Evolutionary conservation across 2,888 invertebrate species (phyloP).

Genomic region (Pseudococcus jackbeardsleyi): DNA sequence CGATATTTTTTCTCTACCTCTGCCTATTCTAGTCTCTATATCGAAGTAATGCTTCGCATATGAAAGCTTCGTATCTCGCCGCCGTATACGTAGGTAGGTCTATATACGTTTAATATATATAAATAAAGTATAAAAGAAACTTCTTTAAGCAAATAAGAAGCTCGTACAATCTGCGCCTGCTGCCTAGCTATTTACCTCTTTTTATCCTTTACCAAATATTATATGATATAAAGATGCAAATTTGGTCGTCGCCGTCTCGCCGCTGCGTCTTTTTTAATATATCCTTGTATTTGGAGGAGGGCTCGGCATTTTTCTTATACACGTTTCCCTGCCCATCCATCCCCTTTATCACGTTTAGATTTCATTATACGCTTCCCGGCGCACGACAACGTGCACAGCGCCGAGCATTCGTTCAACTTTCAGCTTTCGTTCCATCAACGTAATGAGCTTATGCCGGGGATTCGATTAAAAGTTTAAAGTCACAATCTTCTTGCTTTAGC

Average conservation of each 20-base stretch:
- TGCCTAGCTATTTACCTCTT: slow-evolving; percentile 45
- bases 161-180: slow-evolving; percentile 45
- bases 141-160: slow-evolving; percentile 47
- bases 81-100: neutral
- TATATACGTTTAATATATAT: slow-evolving; percentile 39
- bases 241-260: neutral
- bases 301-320: neutral
- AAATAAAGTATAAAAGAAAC: slow-evolving; percentile 54
- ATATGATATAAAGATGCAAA: slow-evolving; percentile 54
- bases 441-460: slow-evolving; percentile 60
- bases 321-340: neutral
- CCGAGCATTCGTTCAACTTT: slow-evolving; percentile 41
- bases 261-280: slow-evolving; percentile 32
- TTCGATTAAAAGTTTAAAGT: slow-evolving; percentile 61
- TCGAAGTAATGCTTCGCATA: neutral
- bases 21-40: neutral
- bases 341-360: slow-evolving; percentile 24
- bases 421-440: slow-evolving; percentile 56
- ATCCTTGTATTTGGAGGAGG: neutral
- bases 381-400: slow-evolving; percentile 12
- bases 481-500: slow-evolving; percentile 28
- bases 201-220: slow-evolving; percentile 54
- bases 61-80: neutral
- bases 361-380: slow-evolving; percentile 50
- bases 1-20: neutral